Conservation (phyloP, 1,140 invertebrate genomes). For the Thrips palmi region DNA sequence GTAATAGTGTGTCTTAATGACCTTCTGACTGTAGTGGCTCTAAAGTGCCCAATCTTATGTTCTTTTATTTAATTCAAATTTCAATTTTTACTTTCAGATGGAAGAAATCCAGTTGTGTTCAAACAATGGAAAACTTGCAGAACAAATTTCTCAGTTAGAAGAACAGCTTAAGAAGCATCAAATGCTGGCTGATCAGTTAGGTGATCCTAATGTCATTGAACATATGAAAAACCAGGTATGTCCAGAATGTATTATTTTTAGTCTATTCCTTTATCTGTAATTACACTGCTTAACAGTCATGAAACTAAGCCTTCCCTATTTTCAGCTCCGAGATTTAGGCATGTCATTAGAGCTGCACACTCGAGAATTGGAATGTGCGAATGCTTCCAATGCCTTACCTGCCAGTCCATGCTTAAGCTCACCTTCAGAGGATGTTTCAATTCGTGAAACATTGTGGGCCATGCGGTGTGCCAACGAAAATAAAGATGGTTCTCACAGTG, state of each 20-base stretch:
- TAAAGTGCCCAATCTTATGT: too few relatives aligned
- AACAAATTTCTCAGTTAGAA: slow-evolving; percentile 15
- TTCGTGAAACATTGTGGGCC: too few relatives aligned
- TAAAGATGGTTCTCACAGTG: too few relatives aligned
- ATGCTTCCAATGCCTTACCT: slow-evolving; percentile 26
- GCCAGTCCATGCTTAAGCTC: slow-evolving; percentile 35
- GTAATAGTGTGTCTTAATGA: too few relatives aligned
- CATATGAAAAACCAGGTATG: slow-evolving; percentile 28
- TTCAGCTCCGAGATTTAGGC: slow-evolving; percentile 36
- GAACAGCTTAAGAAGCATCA: slow-evolving; percentile 35
- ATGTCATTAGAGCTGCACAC: slow-evolving; percentile 40
- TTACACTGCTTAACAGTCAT: slow-evolving; percentile 1
- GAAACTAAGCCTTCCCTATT: slow-evolving; percentile 19
- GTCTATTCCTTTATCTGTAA: slow-evolving; percentile 2
- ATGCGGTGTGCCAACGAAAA: too few relatives aligned
- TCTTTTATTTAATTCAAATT: too few relatives aligned
- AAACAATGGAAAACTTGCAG: slow-evolving; percentile 10
- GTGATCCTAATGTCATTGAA: slow-evolving; percentile 27
- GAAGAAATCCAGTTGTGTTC: slow-evolving; percentile 5
- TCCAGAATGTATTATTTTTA: background rate
- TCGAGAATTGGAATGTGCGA: slow-evolving; percentile 38
- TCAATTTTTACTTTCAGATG: slow-evolving; percentile 4
- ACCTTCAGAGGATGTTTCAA: slow-evolving; percentile 61
- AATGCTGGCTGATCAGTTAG: too few relatives aligned
- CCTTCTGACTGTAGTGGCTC: too few relatives aligned